phyloP scores from a whole-genome alignment of 1,140 invertebrate species.

The Leptinotarsa texana region DNA sequence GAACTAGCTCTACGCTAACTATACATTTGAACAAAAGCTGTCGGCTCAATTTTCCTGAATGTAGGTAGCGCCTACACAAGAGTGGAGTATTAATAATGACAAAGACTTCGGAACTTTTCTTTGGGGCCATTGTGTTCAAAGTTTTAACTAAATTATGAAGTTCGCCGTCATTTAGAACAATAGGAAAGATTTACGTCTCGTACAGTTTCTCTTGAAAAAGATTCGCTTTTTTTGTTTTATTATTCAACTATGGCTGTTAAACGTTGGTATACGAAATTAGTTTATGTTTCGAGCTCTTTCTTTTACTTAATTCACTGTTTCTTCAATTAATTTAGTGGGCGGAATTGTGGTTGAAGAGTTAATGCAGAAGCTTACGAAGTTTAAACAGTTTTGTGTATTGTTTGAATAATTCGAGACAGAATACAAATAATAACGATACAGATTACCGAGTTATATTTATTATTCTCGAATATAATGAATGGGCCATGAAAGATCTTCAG shows the following conservation, averaged over 20 bases:
- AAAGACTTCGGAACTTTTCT: conserved; percentile 35
- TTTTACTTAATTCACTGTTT: too few species aligned
- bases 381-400: too few species aligned
- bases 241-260: not conserved
- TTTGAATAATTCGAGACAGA: too few species aligned
- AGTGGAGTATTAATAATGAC: conserved; percentile 36
- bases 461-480: too few species aligned
- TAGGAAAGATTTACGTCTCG: conserved; percentile 32
- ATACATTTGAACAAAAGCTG: conserved; percentile 19
- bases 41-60: conserved; percentile 11
- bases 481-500: too few species aligned
- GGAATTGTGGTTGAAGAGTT: too few species aligned
- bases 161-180: conserved; percentile 33
- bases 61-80: conserved; percentile 32
- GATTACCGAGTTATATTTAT: too few species aligned
- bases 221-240: conserved; percentile 11
- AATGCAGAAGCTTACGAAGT: too few species aligned
- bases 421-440: too few species aligned
- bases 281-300: not conserved
- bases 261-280: not conserved
- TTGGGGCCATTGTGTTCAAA: conserved; percentile 34
- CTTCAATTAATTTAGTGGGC: too few species aligned
- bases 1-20: not conserved
- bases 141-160: conserved; percentile 39
- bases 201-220: conserved; percentile 4